Evolutionary conservation across 1,140 invertebrate species (phyloP), one percentile per base, ranked within the genome.

Genomic region (Rhopalosiphum padi): DNA sequence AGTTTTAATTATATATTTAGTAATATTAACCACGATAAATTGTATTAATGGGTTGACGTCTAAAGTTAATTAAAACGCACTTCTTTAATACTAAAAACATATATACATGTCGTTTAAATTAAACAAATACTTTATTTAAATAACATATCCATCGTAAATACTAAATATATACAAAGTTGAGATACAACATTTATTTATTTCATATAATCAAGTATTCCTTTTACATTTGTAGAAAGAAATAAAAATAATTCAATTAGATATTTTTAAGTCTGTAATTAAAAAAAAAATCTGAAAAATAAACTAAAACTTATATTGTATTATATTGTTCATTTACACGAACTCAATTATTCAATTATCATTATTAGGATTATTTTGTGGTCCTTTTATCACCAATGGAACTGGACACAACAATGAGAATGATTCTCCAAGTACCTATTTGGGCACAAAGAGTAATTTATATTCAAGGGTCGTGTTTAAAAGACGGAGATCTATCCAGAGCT

Each of bases 401-500:
- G 94, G 99, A 99, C 95, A 98, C 98, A 0, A 99, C 98, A 6
- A 99, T 99, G 98, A 96, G 98, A 94, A 98, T 99, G 98, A 98
- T 99, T 94, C 96, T 99, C 30, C 98, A 99, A 96, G 98, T 99
- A 90, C 99, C 99, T 1, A 98, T 99, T 94, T 99, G 99, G 99
- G 98, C 98, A 21, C 98, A 99, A 95, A 96, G 99, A 48, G 99
- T 99, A 60, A 99, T 99, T 95, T 99, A 99, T 95, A 99, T 99
- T 95, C 98, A 99, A 95, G 98, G 98, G 46, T 99, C 98, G 22
- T 99, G 98, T 94, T 95, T 99, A 48, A 99, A 99, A 95, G 99
- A 99, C 95, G 97, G 97, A 7, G 99, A 99, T 96, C 96, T 99
- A 68, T 98, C 98, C 23, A 96, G 99, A 93, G 98, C 98, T 30